These are phyloP conservation scores for Nannospalax galili DNA, from an alignment of 2,113 vertebrate species.

Conservation along the genomic window DNA sequence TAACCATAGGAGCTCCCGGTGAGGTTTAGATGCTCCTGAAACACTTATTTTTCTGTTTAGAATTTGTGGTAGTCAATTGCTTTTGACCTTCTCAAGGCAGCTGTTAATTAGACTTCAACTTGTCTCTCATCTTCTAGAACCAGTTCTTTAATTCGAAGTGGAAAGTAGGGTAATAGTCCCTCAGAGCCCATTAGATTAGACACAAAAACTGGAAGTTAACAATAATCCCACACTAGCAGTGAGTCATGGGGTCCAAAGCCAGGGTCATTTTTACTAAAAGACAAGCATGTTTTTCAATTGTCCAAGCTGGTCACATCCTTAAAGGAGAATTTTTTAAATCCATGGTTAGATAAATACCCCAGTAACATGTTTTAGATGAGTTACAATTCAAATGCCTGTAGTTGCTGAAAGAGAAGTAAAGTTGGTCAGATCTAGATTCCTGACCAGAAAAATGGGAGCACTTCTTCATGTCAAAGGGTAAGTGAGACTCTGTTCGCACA, in stretches of 20 bases:
- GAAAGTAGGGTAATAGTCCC: background rate
- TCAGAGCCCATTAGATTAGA: background rate
- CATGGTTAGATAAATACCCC: background rate
- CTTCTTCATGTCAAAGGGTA: background rate
- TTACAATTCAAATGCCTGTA: background rate
- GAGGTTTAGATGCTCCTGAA: background rate
- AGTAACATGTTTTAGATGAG: background rate
- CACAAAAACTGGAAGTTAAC: background rate
- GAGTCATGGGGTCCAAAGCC: background rate
- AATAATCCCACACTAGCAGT: background rate
- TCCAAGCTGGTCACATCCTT: background rate
- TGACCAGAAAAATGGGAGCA: background rate
- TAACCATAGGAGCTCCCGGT: background rate
- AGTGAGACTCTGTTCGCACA: background rate
- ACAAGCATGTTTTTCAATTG: background rate
- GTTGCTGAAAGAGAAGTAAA: background rate
- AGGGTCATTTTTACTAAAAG: background rate
- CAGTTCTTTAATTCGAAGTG: slow-evolving; percentile 6
- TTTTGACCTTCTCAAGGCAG: background rate
- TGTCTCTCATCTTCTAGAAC: slow-evolving; percentile 2
- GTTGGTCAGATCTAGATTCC: background rate
- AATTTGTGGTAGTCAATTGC: background rate
- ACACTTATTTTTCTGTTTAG: background rate
- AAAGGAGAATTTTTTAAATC: background rate
- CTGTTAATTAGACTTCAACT: background rate